phyloP scores from a whole-genome alignment of 2,888 invertebrate genomes.

The Sphaerophoria rueppellii region DNA sequence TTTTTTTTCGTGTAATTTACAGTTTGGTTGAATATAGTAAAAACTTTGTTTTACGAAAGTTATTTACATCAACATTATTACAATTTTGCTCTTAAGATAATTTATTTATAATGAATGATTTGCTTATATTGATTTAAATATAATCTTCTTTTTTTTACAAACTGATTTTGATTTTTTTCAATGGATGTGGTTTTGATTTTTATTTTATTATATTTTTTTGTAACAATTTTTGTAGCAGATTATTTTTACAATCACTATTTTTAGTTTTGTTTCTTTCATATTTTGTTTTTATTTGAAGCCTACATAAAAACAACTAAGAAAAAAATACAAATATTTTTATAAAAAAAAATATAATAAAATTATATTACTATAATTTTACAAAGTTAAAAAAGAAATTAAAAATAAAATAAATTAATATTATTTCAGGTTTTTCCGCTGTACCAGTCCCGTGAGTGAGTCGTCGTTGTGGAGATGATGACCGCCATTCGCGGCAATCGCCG shows the following conservation, averaged over 20 bases:
- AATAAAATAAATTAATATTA: conserved; percentile 79
- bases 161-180: conserved; percentile 51
- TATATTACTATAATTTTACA: conserved; percentile 68
- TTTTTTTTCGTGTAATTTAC: conserved; percentile 59
- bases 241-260: conserved; percentile 77
- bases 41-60: conserved; percentile 65
- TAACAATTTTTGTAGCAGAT: conserved; percentile 69
- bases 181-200: conserved; percentile 22
- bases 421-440: conserved; percentile 81
- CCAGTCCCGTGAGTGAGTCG: conserved; percentile 78
- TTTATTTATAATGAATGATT: conserved; percentile 43
- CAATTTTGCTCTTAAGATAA: conserved; percentile 52
- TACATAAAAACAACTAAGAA: conserved; percentile 71
- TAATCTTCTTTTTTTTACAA: conserved; percentile 61
- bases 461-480: conserved; percentile 75
- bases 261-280: not conserved
- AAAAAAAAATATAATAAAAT: conserved; percentile 63
- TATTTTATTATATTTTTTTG: conserved; percentile 22
- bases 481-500: conserved; percentile 77
- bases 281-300: conserved; percentile 70
- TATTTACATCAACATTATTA: conserved; percentile 66
- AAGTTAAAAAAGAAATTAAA: conserved; percentile 59
- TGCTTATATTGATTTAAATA: conserved; percentile 63
- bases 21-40: conserved; percentile 64
- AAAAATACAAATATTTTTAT: conserved; percentile 61